Conservation (phyloP, 2,888 invertebrate genomes). For the Neocrepidodera transversa region DNA sequence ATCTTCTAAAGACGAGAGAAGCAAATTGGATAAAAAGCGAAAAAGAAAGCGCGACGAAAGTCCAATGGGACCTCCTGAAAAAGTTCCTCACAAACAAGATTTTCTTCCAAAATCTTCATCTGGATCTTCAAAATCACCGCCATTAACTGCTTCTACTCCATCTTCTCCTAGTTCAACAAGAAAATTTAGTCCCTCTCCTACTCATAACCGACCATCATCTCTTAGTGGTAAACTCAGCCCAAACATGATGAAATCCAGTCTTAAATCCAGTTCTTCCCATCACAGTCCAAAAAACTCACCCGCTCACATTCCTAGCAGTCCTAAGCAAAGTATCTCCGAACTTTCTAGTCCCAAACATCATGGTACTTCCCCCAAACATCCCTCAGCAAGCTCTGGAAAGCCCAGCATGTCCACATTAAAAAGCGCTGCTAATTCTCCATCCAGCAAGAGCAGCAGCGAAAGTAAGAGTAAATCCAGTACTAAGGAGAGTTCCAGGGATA, state of each 20-base stretch:
- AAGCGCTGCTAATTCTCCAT: conserved; percentile 77
- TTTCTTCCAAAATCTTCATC: conserved; percentile 75
- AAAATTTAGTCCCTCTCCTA: conserved; percentile 77
- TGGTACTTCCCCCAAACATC: conserved; percentile 79
- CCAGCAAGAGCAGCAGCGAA: conserved; percentile 67
- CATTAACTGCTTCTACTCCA: conserved; percentile 59
- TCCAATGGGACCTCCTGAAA: conserved; percentile 84
- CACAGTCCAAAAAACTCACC: conserved; percentile 80
- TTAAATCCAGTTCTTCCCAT: conserved; percentile 64
- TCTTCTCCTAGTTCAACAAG: conserved; percentile 72
- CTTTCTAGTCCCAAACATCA: conserved; percentile 82
- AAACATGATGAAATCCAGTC: conserved; percentile 63
- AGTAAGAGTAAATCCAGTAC: conserved; percentile 60
- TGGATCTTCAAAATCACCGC: conserved; percentile 74
- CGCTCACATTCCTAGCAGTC: conserved; percentile 71
- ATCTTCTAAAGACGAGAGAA: conserved; percentile 50
- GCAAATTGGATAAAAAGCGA: conserved; percentile 69
- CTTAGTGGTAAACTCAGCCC: conserved; percentile 69
- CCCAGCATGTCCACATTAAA: conserved; percentile 89
- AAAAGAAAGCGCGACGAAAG: conserved; percentile 81
- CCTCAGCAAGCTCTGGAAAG: conserved; percentile 76
- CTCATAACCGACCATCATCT: conserved; percentile 69
- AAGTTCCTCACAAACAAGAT: conserved; percentile 71
- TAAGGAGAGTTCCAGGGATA: conserved; percentile 57
- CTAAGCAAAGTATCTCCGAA: conserved; percentile 72